phyloP scores from a whole-genome alignment of 2,797 vertebrate genomes.

The Thunnus albacares region DNA sequence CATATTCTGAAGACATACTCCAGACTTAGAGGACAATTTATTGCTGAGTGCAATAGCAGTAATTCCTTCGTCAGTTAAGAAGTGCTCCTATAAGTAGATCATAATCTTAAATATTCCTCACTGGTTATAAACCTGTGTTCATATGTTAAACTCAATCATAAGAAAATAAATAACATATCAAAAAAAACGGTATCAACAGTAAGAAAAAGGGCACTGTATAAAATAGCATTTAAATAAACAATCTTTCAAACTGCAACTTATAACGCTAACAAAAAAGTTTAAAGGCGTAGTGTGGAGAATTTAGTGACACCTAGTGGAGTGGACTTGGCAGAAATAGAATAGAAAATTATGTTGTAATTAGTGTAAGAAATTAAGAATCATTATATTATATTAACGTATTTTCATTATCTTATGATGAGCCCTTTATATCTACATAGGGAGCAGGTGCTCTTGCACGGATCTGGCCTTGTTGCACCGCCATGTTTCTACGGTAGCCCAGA shows the following conservation, averaged over 20 bases:
- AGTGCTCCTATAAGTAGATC: slow-evolving; percentile 10
- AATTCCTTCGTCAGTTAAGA: slow-evolving; percentile 29
- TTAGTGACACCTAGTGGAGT: no score
- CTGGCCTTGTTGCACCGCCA: no score
- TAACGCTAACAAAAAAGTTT: slow-evolving; percentile 18
- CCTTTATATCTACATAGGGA: no score
- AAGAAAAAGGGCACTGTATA: slow-evolving; percentile 53
- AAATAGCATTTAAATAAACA: slow-evolving; percentile 57
- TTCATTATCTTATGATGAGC: no score
- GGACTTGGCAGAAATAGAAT: no score
- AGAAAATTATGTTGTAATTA: no score
- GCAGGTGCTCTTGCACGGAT: no score
- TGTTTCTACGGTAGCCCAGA: no score
- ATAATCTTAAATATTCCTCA: slow-evolving; percentile 43
- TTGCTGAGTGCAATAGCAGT: slow-evolving; percentile 43
- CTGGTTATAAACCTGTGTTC: slow-evolving; percentile 39
- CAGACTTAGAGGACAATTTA: slow-evolving; percentile 34
- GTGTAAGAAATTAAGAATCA: no score
- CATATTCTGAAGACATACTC: slow-evolving; percentile 25
- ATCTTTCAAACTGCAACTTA: slow-evolving; percentile 25
- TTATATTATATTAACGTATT: no score
- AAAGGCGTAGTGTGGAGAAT: neutral
- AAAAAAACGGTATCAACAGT: slow-evolving; percentile 57
- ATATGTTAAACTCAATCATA: slow-evolving; percentile 30
- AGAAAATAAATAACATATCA: slow-evolving; percentile 74